Percentiles rank a stretch among this genome's conserved stretches.
Conservation (phyloP, 2,888 invertebrate species). For the Drepanosiphum platanoidis region DNA sequence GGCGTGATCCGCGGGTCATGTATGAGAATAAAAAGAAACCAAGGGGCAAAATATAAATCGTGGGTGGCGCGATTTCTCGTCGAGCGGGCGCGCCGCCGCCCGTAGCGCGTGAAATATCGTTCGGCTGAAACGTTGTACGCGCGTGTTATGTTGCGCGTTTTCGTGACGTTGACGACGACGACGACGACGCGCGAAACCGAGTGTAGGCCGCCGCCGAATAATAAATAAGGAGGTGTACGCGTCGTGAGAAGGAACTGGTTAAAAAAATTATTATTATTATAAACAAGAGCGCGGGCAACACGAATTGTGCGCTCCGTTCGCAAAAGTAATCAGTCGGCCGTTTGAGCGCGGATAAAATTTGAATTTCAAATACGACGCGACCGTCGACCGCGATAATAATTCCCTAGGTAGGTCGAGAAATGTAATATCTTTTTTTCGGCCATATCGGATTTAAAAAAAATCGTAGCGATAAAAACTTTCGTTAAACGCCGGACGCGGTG, state of each 20-base stretch:
- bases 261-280: too few species aligned
- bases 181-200: not conserved
- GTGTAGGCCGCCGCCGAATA: not conserved
- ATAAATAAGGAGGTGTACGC: not conserved
- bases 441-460: too few species aligned
- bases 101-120: not conserved
- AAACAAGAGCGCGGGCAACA: not conserved
- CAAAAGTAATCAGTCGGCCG: not conserved
- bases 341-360: not conserved
- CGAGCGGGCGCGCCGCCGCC: not conserved
- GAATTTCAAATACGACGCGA: not conserved
- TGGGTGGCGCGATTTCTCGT: constrained; percentile 1
- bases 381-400: not conserved
- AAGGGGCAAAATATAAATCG: not conserved
- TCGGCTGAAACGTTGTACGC: not conserved
- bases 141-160: not conserved
- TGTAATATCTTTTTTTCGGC: not conserved
- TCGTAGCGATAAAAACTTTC: too few species aligned
- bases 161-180: not conserved
- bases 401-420: not conserved
- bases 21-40: not conserved
- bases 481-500: too few species aligned
- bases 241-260: not conserved
- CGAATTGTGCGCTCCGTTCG: not conserved
- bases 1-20: not conserved